Conservation (phyloP, 2,113 vertebrate genomes). For the Gymnobelideus leadbeateri region DNA sequence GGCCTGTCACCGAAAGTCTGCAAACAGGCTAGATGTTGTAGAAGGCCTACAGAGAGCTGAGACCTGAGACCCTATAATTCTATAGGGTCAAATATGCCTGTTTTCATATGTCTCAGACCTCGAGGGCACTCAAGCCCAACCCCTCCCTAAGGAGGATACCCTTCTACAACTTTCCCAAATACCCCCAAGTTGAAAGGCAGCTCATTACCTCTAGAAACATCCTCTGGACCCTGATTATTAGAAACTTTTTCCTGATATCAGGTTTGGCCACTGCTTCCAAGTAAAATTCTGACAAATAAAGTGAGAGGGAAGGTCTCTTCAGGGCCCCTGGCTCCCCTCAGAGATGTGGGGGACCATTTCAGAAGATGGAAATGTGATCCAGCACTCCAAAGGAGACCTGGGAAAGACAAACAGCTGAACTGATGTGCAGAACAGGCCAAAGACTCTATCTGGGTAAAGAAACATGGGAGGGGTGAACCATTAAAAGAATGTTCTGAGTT, state of each 20-base stretch:
- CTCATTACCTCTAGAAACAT: not conserved
- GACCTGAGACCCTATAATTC: not conserved
- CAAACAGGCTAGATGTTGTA: not conserved
- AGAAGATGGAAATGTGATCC: not conserved
- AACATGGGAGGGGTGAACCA: not conserved
- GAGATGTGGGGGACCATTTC: not conserved
- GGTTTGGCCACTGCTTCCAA: not conserved
- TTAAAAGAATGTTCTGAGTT: not conserved
- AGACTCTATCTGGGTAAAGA: not conserved
- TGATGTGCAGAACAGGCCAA: not conserved
- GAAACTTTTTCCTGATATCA: not conserved
- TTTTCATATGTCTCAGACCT: not conserved
- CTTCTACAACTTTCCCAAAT: not conserved
- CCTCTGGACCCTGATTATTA: not conserved
- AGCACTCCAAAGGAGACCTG: not conserved
- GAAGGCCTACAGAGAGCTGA: not conserved
- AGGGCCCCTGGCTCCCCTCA: not conserved
- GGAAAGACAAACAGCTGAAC: not conserved
- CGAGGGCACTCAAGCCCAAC: not conserved
- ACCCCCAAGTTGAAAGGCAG: not conserved
- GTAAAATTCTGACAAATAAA: not conserved
- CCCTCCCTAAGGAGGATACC: not conserved
- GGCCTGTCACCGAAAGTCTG: not conserved
- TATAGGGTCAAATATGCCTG: not conserved
- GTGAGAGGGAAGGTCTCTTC: not conserved